These are phyloP conservation scores for Aegithalos caudatus DNA, from an alignment of 2,113 vertebrate genomes.

Conservation along the genomic window DNA sequence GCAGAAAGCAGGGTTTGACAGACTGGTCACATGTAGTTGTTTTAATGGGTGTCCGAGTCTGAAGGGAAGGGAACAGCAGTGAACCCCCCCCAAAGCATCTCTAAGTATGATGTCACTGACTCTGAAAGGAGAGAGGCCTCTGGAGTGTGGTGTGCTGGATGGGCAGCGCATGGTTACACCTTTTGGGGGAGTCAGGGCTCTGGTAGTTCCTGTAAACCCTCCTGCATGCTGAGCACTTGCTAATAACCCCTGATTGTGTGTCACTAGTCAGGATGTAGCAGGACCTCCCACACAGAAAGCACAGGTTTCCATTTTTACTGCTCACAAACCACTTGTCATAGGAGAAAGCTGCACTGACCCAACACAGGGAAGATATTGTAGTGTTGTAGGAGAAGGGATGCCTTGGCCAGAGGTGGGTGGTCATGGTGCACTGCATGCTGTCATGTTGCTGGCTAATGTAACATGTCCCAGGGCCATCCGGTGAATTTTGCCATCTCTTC, in stretches of 20 bases:
- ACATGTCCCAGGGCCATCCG: neutral
- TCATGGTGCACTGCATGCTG: neutral
- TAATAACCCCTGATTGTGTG: neutral
- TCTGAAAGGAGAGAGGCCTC: neutral
- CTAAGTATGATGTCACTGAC: neutral
- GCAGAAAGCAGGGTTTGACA: neutral
- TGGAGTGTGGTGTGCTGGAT: neutral
- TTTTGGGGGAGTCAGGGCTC: neutral
- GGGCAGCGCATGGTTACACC: neutral
- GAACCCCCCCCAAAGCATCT: neutral
- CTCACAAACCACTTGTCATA: neutral
- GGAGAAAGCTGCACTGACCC: neutral
- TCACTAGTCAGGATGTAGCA: neutral
- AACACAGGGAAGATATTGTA: neutral
- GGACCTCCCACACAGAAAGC: neutral
- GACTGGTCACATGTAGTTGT: neutral
- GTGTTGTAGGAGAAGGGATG: neutral
- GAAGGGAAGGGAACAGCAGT: neutral
- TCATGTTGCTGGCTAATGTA: neutral
- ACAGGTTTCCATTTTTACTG: neutral
- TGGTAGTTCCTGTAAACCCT: neutral
- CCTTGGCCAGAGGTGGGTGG: neutral
- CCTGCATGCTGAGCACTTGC: neutral
- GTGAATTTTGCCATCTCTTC: neutral
- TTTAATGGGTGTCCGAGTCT: neutral